Evolutionary conservation across 2,797 vertebrate genomes (phyloP), one percentile per base, ranked within the genome.

Genomic region (Platalea minor): DNA sequence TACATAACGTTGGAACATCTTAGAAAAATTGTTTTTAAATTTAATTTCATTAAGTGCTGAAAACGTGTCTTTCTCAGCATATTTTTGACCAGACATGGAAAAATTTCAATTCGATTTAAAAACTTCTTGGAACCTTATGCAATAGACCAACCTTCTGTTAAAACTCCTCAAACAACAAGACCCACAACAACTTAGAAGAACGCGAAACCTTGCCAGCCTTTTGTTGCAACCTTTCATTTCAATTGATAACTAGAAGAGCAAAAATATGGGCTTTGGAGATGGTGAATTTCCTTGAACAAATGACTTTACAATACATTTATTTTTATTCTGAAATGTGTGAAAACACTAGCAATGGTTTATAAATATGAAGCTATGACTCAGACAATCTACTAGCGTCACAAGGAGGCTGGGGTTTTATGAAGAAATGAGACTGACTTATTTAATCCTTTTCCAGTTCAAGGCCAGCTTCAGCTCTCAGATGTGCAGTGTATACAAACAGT

Each of bases 321-420:
- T 94, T 94, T 93, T 95, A 64, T 74, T 86, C 50, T 83, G 77
- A 91, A 94, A 88, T 79, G 56, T 93, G 73, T 90, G 92, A 95
- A 96, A 96, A 88, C 74, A 89, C 35, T 48, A 64, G 29, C 1
- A 8, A 31, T 23, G 37, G 48, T 76, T 94, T 94, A 91, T 82
- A 90, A 92, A 94, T 65, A 83, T 33, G 64, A 87, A 95, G 19
- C 35, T 79, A 41, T 89, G 91, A 90, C 77, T 97, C 92, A 96
- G 69, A 81, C 26, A 72, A 43, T 81, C 48, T 69, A 73, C 37
- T 43, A 73, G 50, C 13, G 1, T 93, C 77, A 87, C 59, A 82
- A 68, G 53, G 41, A 97, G 67, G 63, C 51, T 70, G 63, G 28
- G 56, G 51, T 93, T 94, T 96, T 91, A 73, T 61, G 65, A 75